phyloP scores from a whole-genome alignment of 2,797 vertebrate species.

The Cyclopterus lumpus region DNA sequence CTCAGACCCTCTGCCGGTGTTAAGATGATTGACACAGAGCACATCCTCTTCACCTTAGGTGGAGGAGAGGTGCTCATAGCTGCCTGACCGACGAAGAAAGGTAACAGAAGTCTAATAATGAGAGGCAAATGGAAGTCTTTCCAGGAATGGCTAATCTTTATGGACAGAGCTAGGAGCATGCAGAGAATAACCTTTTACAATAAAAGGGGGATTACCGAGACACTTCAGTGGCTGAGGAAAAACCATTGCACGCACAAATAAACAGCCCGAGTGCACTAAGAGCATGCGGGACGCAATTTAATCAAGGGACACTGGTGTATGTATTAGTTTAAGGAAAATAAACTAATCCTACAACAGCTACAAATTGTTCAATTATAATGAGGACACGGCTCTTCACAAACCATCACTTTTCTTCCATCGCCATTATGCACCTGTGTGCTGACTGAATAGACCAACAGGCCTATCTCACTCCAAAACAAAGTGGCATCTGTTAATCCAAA shows the following conservation, averaged over 20 bases:
- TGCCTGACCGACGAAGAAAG: constrained; percentile 36
- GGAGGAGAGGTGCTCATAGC: constrained; percentile 60
- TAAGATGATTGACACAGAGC: constrained; percentile 68
- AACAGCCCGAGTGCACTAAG: constrained; percentile 73
- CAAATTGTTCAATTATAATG: constrained; percentile 81
- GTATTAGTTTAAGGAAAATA: constrained; percentile 70
- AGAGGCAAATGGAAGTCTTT: constrained; percentile 81
- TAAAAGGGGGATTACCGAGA: constrained; percentile 85
- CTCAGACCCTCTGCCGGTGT: constrained; percentile 59
- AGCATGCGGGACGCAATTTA: constrained; percentile 67
- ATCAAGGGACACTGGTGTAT: constrained; percentile 72
- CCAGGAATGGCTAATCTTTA: constrained; percentile 82
- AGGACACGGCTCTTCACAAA: constrained; percentile 75
- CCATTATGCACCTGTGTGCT: constrained; percentile 72
- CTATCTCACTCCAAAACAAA: constrained; percentile 75
- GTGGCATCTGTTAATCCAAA: constrained; percentile 73
- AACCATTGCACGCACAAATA: constrained; percentile 80
- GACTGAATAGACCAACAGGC: constrained; percentile 60
- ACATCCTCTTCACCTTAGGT: constrained; percentile 58
- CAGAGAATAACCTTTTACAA: constrained; percentile 79
- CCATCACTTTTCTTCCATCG: constrained; percentile 63
- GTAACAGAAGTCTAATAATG: constrained; percentile 77
- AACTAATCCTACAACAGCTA: constrained; percentile 80
- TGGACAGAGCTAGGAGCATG: constrained; percentile 71
- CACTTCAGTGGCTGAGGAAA: constrained; percentile 76